Base-by-base conservation (phyloP, 2,888 invertebrate species). In the Epinotia demarniana region DNA sequence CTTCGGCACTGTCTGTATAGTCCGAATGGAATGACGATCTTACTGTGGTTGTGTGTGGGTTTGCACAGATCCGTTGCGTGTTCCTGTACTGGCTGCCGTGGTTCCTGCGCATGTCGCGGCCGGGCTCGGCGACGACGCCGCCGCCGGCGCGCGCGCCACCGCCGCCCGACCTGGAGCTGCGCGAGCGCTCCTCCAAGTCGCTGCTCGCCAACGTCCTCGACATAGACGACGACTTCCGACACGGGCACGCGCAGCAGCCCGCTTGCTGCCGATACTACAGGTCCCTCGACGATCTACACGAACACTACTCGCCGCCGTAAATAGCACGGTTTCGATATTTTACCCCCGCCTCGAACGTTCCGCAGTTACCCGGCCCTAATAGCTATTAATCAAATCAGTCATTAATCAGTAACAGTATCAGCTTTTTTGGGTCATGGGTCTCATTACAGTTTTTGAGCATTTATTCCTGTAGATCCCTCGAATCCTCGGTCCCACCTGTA, bases 31-130 rank as follows among this genome's bases (percentile, higher is more conserved):
- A 39, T 18, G 12, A n/a, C 13, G 43, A 57, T 18, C 6, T 58
- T 33, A 23, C 12, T 77, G 39, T 11, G 13, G 18, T 72, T 43
- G 5, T 79, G 58, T 80, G 61, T 78, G 57, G 73, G 80, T 18
- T 79, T 64, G 23, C 62, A 71, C 94, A 98, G 98, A 96, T 98
- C 87, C 97, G 97, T 90, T 95, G 97, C 87, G 96, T 99, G 89
- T 98, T 99, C 94, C 96, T 99, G 87, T 97, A 98, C 93, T 99
- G 99, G 99, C 95, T 99, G 92, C 99, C 99, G 84, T 99, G 98
- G 96, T 93, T 99, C 85, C 95, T 99, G 89, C 96, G 99, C 86
- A 99, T 99, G 99, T 97, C 97, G 85, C 95, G 96, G 86, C 96
- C 96, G 81, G 96, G 95, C 83, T 93, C 95, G 84, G 95, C 95